Conservation (phyloP, 2,888 invertebrate genomes). For the Agrochola macilenta region DNA sequence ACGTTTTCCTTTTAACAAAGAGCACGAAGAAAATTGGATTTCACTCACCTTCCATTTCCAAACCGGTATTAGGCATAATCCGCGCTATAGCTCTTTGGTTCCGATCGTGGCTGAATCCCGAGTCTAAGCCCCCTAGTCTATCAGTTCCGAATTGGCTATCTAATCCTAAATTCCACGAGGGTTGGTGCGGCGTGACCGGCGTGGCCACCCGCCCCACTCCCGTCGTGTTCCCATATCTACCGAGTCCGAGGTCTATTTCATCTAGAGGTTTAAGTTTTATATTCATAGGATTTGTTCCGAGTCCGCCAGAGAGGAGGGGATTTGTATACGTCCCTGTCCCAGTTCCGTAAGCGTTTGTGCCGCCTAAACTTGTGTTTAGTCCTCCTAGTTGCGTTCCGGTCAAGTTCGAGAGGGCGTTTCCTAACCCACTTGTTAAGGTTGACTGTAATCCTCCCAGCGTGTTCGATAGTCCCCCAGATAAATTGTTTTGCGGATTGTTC, state of each 20-base stretch:
- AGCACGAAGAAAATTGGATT: slow-evolving; percentile 47
- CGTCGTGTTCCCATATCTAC: slow-evolving; percentile 88
- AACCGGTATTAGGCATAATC: slow-evolving; percentile 87
- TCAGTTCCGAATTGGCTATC: slow-evolving; percentile 91
- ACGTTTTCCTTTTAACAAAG: slow-evolving; percentile 28
- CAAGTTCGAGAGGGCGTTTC: slow-evolving; percentile 84
- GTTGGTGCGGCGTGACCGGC: slow-evolving; percentile 92
- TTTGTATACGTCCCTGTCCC: slow-evolving; percentile 91
- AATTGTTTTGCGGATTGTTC: slow-evolving; percentile 85
- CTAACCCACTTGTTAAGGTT: slow-evolving; percentile 83
- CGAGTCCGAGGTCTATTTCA: slow-evolving; percentile 92
- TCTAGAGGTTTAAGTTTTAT: slow-evolving; percentile 93
- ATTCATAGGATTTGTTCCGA: slow-evolving; percentile 91
- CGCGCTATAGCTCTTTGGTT: slow-evolving; percentile 90
- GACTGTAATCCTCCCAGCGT: slow-evolving; percentile 86
- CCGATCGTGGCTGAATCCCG: slow-evolving; percentile 91
- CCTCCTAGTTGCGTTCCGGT: slow-evolving; percentile 85
- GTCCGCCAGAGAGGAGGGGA: slow-evolving; percentile 90
- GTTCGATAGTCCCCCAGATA: slow-evolving; percentile 84
- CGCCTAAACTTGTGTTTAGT: slow-evolving; percentile 84
- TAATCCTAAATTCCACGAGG: slow-evolving; percentile 91
- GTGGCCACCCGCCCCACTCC: slow-evolving; percentile 90
- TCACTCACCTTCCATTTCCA: slow-evolving; percentile 87
- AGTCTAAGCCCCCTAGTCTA: slow-evolving; percentile 89
- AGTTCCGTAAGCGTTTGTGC: slow-evolving; percentile 83